Conservation (phyloP, 37 sponge, comb jelly and placozoan species). For the Halisarca cf. caerulea region DNA sequence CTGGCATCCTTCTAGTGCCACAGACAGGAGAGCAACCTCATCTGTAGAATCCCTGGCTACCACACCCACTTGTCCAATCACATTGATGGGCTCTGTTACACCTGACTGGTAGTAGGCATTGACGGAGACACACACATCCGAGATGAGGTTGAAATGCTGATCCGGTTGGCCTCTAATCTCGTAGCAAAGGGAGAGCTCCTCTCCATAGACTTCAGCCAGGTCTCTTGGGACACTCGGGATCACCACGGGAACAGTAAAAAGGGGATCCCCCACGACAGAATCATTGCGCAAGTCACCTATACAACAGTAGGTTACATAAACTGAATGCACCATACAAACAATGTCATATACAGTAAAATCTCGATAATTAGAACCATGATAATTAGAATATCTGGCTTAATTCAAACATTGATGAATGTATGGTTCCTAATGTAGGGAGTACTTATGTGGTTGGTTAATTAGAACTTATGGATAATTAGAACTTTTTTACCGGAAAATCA, state of each 20-base stretch:
- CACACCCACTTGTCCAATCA: conserved; percentile 54
- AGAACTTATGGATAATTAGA: no score
- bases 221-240: not conserved
- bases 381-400: no score
- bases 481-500: no score
- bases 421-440: no score
- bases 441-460: no score
- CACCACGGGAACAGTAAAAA: not conserved
- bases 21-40: conserved; percentile 26
- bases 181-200: not conserved
- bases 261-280: not conserved
- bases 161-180: not conserved
- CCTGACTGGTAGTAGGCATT: not conserved
- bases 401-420: no score
- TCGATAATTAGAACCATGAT: no score
- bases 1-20: conserved; percentile 46
- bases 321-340: not conserved
- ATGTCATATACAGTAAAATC: not conserved
- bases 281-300: conserved; percentile 9
- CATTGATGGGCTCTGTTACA: conserved; percentile 18
- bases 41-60: conserved; percentile 26
- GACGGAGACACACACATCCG: conserved; percentile 9
- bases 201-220: not conserved
- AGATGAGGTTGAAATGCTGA: not conserved
- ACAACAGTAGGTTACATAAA: not conserved